These are phyloP conservation scores for Lasioglossum calceatum DNA, from an alignment of 2,888 invertebrate genomes.

Conservation along the genomic window DNA sequence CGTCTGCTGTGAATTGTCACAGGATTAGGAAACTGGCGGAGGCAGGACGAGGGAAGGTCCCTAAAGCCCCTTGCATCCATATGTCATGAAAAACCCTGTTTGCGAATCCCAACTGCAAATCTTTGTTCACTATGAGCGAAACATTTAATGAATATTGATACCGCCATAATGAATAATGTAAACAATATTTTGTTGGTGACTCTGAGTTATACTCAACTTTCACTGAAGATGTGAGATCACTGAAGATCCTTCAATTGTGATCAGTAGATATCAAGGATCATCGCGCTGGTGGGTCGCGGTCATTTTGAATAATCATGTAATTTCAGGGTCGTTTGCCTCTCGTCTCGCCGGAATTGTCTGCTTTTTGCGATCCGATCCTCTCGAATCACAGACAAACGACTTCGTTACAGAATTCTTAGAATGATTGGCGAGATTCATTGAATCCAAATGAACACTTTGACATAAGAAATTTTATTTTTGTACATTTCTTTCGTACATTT, in stretches of 20 bases:
- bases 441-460: slow-evolving; percentile 26
- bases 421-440: slow-evolving; percentile 65
- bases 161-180: too few relatives aligned
- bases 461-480: background rate
- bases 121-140: background rate
- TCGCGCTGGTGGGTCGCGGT: slow-evolving; percentile 69
- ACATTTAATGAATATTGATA: background rate
- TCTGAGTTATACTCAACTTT: background rate
- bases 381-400: slow-evolving; percentile 74
- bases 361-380: slow-evolving; percentile 59
- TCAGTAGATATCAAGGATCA: slow-evolving; percentile 20
- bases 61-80: background rate
- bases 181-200: too few relatives aligned
- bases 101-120: background rate
- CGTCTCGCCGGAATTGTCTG: slow-evolving; percentile 34
- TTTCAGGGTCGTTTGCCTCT: slow-evolving; percentile 61
- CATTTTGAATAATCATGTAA: slow-evolving; percentile 79
- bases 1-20: background rate
- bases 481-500: too few relatives aligned
- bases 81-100: background rate
- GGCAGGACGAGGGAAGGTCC: background rate
- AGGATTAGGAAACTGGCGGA: background rate
- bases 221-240: background rate
- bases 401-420: slow-evolving; percentile 75
- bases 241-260: background rate